Evolutionary conservation across 1,140 invertebrate species (phyloP).

Genomic region (Platyura marginata): DNA sequence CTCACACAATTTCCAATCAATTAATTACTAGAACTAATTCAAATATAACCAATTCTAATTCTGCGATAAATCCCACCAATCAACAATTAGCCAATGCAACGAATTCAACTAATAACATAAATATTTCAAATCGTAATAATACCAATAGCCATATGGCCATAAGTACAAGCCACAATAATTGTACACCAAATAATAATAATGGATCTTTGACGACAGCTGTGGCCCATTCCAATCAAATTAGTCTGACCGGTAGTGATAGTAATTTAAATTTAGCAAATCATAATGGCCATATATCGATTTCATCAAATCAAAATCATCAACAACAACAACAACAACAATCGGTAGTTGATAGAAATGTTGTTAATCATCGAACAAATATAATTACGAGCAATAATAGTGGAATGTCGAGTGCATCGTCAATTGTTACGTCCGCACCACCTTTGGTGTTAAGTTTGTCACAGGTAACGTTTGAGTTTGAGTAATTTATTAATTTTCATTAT

Average conservation of each 20-base stretch:
- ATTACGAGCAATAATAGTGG: slow-evolving; percentile 2
- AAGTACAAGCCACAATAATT: slow-evolving; percentile 8
- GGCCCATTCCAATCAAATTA: slow-evolving; percentile 4
- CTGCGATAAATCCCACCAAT: background rate
- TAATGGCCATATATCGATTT: slow-evolving; percentile 11
- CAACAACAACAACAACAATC: slow-evolving; percentile 5
- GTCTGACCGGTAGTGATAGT: slow-evolving; percentile 1
- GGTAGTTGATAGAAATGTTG: slow-evolving; percentile 5
- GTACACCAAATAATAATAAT: background rate
- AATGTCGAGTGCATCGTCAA: slow-evolving; percentile 10
- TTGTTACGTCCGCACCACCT: slow-evolving; percentile 32
- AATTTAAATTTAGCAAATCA: slow-evolving; percentile 3
- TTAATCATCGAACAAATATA: slow-evolving; percentile 5
- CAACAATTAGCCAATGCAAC: slow-evolving; percentile 2
- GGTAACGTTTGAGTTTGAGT: no score
- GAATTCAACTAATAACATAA: background rate
- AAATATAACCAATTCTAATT: background rate
- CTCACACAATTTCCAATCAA: background rate
- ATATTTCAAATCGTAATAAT: background rate
- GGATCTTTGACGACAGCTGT: background rate
- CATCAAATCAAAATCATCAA: slow-evolving; percentile 7
- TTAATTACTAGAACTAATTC: background rate
- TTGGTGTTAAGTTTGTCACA: slow-evolving; percentile 65
- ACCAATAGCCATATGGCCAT: slow-evolving; percentile 7
- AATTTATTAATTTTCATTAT: no score